phyloP scores from a whole-genome alignment of 1,140 invertebrate genomes.

The Aphelinus certus region DNA sequence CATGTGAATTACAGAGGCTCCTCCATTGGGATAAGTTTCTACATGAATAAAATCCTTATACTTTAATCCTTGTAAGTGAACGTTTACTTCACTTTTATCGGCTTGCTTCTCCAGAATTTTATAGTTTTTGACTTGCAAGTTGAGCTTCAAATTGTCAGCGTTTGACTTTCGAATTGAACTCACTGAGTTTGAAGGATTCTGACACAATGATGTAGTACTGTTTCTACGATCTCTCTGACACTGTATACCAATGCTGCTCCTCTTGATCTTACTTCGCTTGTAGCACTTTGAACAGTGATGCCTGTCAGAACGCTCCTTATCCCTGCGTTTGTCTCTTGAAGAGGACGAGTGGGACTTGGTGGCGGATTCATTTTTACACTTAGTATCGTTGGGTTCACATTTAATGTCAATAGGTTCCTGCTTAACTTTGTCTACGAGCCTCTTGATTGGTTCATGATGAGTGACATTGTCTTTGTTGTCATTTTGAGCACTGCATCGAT shows the following conservation, averaged over 20 bases:
- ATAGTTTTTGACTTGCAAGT: slow-evolving; percentile 60
- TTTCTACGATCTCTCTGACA: slow-evolving; percentile 63
- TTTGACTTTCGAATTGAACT: slow-evolving; percentile 46
- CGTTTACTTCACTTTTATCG: slow-evolving; percentile 54
- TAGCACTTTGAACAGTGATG: slow-evolving; percentile 71
- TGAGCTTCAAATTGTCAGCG: slow-evolving; percentile 57
- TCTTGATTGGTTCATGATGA: slow-evolving; percentile 4
- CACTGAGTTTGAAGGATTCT: slow-evolving; percentile 50
- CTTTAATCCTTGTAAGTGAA: slow-evolving; percentile 69
- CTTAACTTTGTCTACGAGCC: slow-evolving; percentile 38
- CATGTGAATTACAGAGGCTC: slow-evolving; percentile 89
- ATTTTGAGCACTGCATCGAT: slow-evolving; percentile 2
- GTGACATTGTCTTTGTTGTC: slow-evolving; percentile 13
- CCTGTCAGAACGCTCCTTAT: slow-evolving; percentile 55
- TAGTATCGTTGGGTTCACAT: slow-evolving; percentile 14
- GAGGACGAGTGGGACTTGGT: slow-evolving; percentile 50
- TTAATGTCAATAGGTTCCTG: slow-evolving; percentile 41
- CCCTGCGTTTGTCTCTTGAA: slow-evolving; percentile 55
- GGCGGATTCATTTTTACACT: slow-evolving; percentile 19
- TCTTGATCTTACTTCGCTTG: slow-evolving; percentile 70
- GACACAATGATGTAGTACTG: slow-evolving; percentile 38
- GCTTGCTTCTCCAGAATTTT: slow-evolving; percentile 60
- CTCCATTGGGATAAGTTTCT: slow-evolving; percentile 96
- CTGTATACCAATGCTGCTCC: slow-evolving; percentile 72
- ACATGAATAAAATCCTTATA: slow-evolving; percentile 83